Percentiles rank a stretch among this genome's conserved stretches.
phyloP scores from a whole-genome alignment of 2,113 vertebrate species.

The Callopanchax toddi region DNA sequence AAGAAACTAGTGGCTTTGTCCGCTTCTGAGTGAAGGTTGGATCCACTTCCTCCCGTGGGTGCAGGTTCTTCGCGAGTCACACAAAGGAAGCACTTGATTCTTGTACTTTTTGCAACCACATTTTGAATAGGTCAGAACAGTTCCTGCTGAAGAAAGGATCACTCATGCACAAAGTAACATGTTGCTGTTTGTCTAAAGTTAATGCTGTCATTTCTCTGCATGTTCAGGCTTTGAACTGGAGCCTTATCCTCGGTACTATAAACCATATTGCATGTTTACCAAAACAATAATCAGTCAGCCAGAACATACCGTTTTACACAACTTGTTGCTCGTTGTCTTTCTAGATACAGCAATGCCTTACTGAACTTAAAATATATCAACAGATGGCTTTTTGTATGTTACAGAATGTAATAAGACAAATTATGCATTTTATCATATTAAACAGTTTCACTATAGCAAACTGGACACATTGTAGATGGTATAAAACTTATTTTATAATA shows the following conservation, averaged over 20 bases:
- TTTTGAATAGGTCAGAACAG: neutral
- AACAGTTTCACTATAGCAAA: conserved; percentile 5
- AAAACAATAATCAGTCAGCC: conserved; percentile 14
- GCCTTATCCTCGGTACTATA: conserved; percentile 12
- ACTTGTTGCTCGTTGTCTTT: neutral
- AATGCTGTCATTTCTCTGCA: conserved; percentile 40
- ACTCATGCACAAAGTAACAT: neutral
- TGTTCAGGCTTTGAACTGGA: conserved; percentile 35
- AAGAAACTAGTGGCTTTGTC: conserved; percentile 76
- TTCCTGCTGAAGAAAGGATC: conserved; percentile 1
- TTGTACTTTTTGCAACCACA: neutral
- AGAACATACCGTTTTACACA: conserved; percentile 8
- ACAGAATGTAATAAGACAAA: conserved; percentile 28
- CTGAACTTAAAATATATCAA: conserved; percentile 5
- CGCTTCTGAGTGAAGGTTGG: conserved; percentile 74
- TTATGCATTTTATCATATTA: conserved; percentile 17
- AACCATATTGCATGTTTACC: conserved; percentile 36
- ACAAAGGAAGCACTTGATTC: neutral
- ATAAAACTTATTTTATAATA: conserved; percentile 48
- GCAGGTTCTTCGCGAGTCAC: conserved; percentile 3
- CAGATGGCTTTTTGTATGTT: conserved; percentile 3
- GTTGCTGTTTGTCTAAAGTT: conserved; percentile 10
- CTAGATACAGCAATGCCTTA: conserved; percentile 44
- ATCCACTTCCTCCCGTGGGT: neutral
- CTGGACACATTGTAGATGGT: conserved; percentile 11